Percentiles rank a stretch among this genome's conserved stretches.
phyloP scores from a whole-genome alignment of 2,113 vertebrate genomes.

The Oryzias curvinotus region DNA sequence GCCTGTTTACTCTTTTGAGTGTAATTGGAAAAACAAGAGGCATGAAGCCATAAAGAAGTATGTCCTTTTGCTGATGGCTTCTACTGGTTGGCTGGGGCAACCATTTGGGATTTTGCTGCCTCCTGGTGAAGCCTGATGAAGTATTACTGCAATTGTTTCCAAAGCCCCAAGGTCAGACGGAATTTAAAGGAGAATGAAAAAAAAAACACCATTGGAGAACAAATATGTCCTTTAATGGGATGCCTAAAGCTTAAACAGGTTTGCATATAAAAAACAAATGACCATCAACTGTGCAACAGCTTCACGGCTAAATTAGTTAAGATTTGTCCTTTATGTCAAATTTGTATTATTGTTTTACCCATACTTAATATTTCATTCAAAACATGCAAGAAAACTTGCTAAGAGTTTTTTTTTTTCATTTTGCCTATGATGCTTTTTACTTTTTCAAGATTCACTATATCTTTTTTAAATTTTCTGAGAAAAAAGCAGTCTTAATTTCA shows the following conservation, averaged over 20 bases:
- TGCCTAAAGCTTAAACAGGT: no score
- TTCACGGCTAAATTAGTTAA: no score
- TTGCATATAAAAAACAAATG: no score
- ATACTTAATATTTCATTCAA: no score
- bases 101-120: slow-evolving; percentile 20
- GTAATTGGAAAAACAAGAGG: slow-evolving; percentile 32
- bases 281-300: no score
- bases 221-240: no score
- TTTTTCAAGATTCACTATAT: neutral
- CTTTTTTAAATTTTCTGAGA: slow-evolving; percentile 8
- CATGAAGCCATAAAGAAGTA: slow-evolving; percentile 16
- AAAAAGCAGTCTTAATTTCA: slow-evolving; percentile 8
- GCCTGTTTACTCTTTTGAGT: slow-evolving; percentile 25
- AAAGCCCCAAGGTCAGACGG: neutral
- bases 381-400: no score
- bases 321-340: no score
- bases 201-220: no score
- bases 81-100: slow-evolving; percentile 8
- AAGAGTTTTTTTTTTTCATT: neutral
- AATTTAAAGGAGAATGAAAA: no score
- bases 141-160: neutral
- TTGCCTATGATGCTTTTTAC: neutral
- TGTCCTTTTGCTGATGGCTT: slow-evolving; percentile 14
- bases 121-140: slow-evolving; percentile 16
- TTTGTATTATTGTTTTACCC: no score